Conservation (phyloP, 2,888 invertebrate species). For the Himalopsyche tibetana region DNA sequence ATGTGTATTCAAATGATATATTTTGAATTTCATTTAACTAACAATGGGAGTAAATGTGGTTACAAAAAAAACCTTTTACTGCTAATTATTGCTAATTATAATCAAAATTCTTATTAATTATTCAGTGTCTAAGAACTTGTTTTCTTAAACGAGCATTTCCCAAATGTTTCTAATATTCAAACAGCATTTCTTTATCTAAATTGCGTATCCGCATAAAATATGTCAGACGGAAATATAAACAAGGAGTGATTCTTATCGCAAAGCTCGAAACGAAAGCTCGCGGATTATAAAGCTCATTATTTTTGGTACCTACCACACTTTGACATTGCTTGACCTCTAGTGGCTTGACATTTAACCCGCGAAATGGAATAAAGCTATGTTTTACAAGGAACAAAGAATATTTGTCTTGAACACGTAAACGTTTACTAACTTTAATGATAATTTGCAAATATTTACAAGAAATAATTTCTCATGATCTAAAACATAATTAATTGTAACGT, state of each 20-base stretch:
- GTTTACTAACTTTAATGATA: too few species aligned
- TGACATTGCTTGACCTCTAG: conserved; percentile 6
- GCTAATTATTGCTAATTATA: background rate
- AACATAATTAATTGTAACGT: too few species aligned
- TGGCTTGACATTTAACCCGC: background rate
- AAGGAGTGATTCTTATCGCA: conserved; percentile 5
- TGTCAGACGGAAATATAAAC: conserved; percentile 18
- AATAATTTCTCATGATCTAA: too few species aligned
- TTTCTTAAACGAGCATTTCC: background rate
- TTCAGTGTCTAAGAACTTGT: background rate
- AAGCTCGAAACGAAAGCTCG: background rate
- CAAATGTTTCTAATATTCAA: conserved; percentile 3
- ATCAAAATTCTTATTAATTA: background rate
- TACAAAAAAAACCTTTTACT: too few species aligned
- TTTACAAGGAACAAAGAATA: too few species aligned
- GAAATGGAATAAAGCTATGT: too few species aligned
- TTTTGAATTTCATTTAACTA: too few species aligned
- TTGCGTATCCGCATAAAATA: conserved; percentile 30
- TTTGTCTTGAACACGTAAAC: too few species aligned
- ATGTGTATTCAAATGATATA: too few species aligned
- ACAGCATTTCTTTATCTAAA: conserved; percentile 4
- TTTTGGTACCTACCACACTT: conserved; percentile 26
- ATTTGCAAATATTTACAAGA: too few species aligned
- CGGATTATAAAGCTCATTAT: conserved; percentile 26
- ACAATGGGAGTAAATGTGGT: too few species aligned